A percentile compares a stretch with the other conserved stretches of the same genome.
These are phyloP conservation scores for Gnatocerus cornutus DNA, from an alignment of 2,888 invertebrate genomes.

Conservation along the genomic window DNA sequence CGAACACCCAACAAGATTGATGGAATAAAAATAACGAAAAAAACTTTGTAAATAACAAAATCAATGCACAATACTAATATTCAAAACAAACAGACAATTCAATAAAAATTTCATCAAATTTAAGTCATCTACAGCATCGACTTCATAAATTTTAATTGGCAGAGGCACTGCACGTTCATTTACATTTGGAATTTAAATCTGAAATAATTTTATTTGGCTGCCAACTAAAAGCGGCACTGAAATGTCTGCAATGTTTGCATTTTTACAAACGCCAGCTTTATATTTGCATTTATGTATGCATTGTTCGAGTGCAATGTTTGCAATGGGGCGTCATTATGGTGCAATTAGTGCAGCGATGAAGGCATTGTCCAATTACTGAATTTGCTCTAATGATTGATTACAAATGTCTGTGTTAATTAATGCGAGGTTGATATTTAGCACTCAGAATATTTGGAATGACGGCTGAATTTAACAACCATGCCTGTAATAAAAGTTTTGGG, in stretches of 20 bases:
- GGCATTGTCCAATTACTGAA: not conserved
- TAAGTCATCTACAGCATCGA: not conserved
- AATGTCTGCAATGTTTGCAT: not conserved
- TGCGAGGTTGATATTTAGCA: not conserved
- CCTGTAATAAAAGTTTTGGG: too few relatives aligned
- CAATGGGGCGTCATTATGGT: not conserved
- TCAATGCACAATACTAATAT: not conserved
- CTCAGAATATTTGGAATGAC: too few relatives aligned
- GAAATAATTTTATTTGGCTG: constrained; percentile 21
- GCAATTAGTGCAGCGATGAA: constrained; percentile 1
- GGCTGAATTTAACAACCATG: too few relatives aligned
- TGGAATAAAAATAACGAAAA: not conserved
- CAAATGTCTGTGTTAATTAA: not conserved
- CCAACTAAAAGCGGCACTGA: not conserved
- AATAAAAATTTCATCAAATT: constrained; percentile 2
- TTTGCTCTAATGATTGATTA: not conserved
- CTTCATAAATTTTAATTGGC: constrained; percentile 9
- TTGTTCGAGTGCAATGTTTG: too few relatives aligned
- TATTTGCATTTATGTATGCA: too few relatives aligned
- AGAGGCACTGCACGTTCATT: not conserved
- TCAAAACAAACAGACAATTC: constrained; percentile 7
- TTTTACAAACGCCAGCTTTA: too few relatives aligned
- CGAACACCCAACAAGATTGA: constrained; percentile 8
- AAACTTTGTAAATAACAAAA: constrained; percentile 5
- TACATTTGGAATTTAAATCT: constrained; percentile 29